Percentiles rank a stretch among this genome's conserved stretches.
These are phyloP conservation scores for Esox lucius DNA, from an alignment of 2,797 vertebrate species.

Conservation along the genomic window DNA sequence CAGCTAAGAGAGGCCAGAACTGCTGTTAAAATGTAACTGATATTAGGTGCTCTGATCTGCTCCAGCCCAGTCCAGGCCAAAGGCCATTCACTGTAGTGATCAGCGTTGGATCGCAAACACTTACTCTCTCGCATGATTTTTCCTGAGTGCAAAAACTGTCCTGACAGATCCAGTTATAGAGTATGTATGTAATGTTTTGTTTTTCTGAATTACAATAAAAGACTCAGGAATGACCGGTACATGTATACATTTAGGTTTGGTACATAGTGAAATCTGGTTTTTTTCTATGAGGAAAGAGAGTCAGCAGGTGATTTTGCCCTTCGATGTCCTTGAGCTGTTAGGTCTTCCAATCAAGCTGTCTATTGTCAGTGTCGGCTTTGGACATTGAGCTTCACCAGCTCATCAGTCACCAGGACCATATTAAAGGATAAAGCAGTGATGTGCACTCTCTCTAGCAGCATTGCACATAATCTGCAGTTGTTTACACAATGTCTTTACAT, in stretches of 20 bases:
- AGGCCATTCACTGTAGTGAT: constrained; percentile 18
- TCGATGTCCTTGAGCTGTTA: not conserved
- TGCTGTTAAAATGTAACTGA: constrained; percentile 38
- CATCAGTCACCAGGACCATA: not conserved
- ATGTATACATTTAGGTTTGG: not conserved
- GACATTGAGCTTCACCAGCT: not conserved
- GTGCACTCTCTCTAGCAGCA: not conserved
- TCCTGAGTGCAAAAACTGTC: constrained; percentile 31
- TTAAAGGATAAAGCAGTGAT: not conserved
- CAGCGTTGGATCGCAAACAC: constrained; percentile 28
- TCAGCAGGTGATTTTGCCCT: not conserved
- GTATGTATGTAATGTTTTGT: not conserved
- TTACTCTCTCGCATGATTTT: constrained; percentile 34
- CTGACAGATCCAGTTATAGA: not conserved
- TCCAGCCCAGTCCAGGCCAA: constrained; percentile 14
- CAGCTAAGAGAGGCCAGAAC: too few relatives aligned
- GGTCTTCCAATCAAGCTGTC: not conserved
- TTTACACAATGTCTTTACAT: constrained; percentile 27
- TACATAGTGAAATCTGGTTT: not conserved
- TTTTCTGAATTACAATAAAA: not conserved
- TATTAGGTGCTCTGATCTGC: constrained; percentile 13
- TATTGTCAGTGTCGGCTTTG: not conserved
- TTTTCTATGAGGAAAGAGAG: not conserved
- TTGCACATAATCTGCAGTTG: not conserved
- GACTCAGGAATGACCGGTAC: not conserved